Conservation (phyloP, 2,797 vertebrate species). For the Sciurus carolinensis region DNA sequence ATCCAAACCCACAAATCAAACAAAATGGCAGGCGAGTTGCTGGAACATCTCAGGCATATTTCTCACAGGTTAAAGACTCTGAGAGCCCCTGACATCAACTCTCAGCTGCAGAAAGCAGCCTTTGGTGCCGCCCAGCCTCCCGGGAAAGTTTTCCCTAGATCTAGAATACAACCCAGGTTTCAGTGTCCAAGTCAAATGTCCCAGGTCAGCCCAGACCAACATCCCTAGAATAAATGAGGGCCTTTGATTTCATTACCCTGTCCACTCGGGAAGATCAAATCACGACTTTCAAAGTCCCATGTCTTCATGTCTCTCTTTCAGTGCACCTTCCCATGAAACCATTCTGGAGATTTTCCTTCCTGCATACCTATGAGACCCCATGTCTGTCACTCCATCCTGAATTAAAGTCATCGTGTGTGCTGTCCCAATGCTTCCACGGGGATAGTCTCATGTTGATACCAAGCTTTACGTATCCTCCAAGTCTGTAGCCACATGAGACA, state of each 20-base stretch:
- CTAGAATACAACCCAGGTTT: not conserved
- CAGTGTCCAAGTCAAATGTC: not conserved
- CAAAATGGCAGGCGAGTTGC: not conserved
- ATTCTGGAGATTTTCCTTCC: not conserved
- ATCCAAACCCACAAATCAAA: not conserved
- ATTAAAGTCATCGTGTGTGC: not conserved
- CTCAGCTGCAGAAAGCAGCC: not conserved
- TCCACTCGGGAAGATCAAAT: not conserved
- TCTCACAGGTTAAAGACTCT: not conserved
- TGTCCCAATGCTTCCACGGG: accelerated
- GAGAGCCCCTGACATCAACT: not conserved
- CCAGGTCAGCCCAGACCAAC: not conserved
- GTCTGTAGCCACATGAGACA: not conserved
- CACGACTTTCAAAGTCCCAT: not conserved
- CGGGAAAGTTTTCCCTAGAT: not conserved
- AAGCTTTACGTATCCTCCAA: not conserved
- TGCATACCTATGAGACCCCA: not conserved
- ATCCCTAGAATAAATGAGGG: not conserved
- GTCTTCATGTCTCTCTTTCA: not conserved
- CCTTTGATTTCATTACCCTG: not conserved
- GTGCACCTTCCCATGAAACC: not conserved
- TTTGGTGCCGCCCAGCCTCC: not conserved
- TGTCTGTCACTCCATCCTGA: not conserved
- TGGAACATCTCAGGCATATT: not conserved
- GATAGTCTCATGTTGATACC: not conserved